phyloP scores from a whole-genome alignment of 2,797 vertebrate species.

The Pseudotriccus pelzelni region DNA sequence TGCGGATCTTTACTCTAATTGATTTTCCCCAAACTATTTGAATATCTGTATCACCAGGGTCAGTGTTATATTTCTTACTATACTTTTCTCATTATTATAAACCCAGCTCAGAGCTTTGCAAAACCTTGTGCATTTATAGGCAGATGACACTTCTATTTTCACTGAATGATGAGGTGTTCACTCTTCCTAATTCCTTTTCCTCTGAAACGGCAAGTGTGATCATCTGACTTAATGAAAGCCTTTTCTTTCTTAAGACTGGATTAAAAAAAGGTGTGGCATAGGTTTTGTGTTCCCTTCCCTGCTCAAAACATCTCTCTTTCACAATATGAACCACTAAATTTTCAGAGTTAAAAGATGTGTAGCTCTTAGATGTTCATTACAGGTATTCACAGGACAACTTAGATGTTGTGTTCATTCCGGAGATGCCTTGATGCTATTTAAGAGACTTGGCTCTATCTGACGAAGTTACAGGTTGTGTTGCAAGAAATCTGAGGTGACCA shows the following conservation, averaged over 20 bases:
- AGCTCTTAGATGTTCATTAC: not conserved
- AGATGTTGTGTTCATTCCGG: not conserved
- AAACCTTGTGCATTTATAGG: slow-evolving; percentile 47
- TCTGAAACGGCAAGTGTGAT: slow-evolving; percentile 34
- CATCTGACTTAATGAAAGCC: slow-evolving; percentile 28
- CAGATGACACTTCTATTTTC: slow-evolving; percentile 49
- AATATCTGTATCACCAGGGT: not conserved
- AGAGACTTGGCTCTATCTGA: not conserved
- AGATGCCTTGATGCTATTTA: not conserved
- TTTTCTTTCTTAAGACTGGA: not conserved
- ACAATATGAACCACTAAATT: not conserved
- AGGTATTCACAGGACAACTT: not conserved
- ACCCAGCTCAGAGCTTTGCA: not conserved
- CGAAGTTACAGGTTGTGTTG: not conserved
- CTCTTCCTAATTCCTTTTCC: slow-evolving; percentile 35
- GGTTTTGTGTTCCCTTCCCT: not conserved
- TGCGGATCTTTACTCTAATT: not conserved
- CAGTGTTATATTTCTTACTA: not conserved
- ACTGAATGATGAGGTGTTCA: slow-evolving; percentile 43
- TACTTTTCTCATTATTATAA: slow-evolving; percentile 44
- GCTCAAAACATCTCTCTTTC: not conserved
- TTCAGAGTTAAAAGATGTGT: not conserved
- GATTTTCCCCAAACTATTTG: not conserved
- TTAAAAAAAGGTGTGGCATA: not conserved
- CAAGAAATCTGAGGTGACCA: not conserved